Evolutionary conservation across 2,797 vertebrate genomes (phyloP).

Genomic region (Agapornis canus): DNA sequence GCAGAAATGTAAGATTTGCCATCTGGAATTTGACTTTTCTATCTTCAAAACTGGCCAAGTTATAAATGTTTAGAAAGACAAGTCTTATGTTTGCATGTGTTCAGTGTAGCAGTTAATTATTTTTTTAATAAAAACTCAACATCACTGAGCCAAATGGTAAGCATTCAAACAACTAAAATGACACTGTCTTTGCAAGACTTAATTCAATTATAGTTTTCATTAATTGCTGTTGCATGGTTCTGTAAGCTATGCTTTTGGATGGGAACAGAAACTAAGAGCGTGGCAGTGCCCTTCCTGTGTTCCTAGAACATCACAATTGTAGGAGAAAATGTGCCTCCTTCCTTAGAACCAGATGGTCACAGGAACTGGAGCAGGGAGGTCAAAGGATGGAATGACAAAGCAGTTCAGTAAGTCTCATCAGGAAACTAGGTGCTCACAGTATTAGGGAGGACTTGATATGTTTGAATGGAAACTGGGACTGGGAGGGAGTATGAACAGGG

Average conservation of each 20-base stretch:
- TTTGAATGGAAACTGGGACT: not conserved
- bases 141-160: not conserved
- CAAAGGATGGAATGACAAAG: not conserved
- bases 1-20: constrained; percentile 1
- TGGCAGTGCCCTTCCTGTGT: not conserved
- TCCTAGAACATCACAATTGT: not conserved
- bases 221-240: not conserved
- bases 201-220: not conserved
- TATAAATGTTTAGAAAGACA: constrained; percentile 4
- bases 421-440: not conserved
- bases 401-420: not conserved
- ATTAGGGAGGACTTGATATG: not conserved
- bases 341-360: not conserved
- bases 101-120: not conserved
- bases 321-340: not conserved
- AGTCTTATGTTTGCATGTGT: not conserved
- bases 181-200: not conserved
- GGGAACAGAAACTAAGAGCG: not conserved
- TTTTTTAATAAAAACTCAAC: not conserved
- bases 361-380: not conserved
- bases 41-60: not conserved
- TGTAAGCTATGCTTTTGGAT: not conserved
- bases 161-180: not conserved
- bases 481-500: not conserved
- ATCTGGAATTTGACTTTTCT: constrained; percentile 42